A percentile compares a stretch with the other conserved stretches of the same genome.
phyloP scores from a whole-genome alignment of 1,140 invertebrate species.

The Archegozetes longisetosus region DNA sequence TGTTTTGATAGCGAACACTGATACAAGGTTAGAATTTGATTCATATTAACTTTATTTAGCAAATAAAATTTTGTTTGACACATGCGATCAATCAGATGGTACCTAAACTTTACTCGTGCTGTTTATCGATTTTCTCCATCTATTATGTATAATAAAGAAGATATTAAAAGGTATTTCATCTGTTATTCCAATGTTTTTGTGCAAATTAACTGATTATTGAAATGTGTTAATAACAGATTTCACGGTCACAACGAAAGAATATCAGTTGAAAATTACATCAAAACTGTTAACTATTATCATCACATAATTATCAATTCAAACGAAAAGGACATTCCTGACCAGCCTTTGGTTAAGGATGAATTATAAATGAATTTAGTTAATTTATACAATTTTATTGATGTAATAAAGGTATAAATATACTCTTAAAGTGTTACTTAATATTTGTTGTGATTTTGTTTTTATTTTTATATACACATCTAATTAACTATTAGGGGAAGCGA shows the following conservation, averaged over 20 bases:
- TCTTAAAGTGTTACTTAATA: too few species aligned
- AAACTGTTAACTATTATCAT: constrained; percentile 38
- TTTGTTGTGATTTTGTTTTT: too few species aligned
- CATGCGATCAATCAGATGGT: constrained; percentile 30
- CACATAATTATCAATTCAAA: constrained; percentile 38
- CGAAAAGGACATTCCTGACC: background rate
- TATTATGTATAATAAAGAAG: constrained; percentile 30
- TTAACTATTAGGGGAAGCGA: too few species aligned
- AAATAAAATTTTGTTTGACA: too few species aligned
- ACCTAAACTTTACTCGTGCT: constrained; percentile 32
- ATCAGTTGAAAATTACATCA: constrained; percentile 32
- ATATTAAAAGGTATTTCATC: constrained; percentile 13
- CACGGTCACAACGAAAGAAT: constrained; percentile 41
- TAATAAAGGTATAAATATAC: too few species aligned
- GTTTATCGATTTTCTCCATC: constrained; percentile 39
- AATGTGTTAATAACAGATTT: constrained; percentile 23
- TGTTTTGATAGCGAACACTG: constrained; percentile 38
- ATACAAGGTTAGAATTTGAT: constrained; percentile 29
- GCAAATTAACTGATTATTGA: background rate
- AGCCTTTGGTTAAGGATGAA: constrained; percentile 9
- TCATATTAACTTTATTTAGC: too few species aligned
- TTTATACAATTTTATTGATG: too few species aligned
- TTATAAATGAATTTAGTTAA: too few species aligned
- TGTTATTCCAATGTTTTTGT: background rate
- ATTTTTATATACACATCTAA: too few species aligned